phyloP scores from a whole-genome alignment of 2,888 invertebrate species.

The Bombyx huttoni region DNA sequence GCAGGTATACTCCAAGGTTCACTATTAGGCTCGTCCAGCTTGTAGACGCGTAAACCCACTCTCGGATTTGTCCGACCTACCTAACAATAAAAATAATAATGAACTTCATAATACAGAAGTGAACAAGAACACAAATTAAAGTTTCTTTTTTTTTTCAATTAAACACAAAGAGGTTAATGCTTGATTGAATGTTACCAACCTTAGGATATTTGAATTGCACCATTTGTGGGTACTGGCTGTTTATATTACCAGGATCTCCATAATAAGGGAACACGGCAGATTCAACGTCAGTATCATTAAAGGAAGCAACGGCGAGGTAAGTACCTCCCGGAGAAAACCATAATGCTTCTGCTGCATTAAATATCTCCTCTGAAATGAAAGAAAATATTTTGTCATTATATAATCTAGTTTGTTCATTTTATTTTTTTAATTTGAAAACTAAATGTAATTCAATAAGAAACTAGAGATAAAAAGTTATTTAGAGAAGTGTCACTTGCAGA shows the following conservation, averaged over 20 bases:
- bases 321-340: constrained; percentile 85
- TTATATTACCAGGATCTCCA: constrained; percentile 70
- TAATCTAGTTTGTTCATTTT: neutral
- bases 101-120: neutral
- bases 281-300: constrained; percentile 78
- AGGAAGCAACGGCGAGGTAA: constrained; percentile 79
- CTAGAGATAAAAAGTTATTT: neutral
- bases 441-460: neutral
- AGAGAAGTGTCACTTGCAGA: neutral
- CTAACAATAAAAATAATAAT: constrained; percentile 42
- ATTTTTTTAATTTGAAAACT: too few relatives aligned
- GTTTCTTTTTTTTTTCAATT: too few relatives aligned
- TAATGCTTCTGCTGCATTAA: constrained; percentile 78
- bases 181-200: constrained; percentile 47
- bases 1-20: constrained; percentile 59
- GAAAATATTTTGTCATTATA: neutral
- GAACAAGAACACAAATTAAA: neutral
- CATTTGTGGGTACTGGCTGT: constrained; percentile 78
- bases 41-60: constrained; percentile 77
- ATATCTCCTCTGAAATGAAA: constrained; percentile 80
- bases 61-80: constrained; percentile 81
- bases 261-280: constrained; percentile 77
- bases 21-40: constrained; percentile 35
- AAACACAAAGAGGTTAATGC: neutral
- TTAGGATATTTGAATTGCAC: constrained; percentile 83